Percentiles rank a stretch among this genome's conserved stretches.
These are phyloP conservation scores for Excalfactoria chinensis DNA, from an alignment of 2,113 vertebrate species.

Conservation along the genomic window DNA sequence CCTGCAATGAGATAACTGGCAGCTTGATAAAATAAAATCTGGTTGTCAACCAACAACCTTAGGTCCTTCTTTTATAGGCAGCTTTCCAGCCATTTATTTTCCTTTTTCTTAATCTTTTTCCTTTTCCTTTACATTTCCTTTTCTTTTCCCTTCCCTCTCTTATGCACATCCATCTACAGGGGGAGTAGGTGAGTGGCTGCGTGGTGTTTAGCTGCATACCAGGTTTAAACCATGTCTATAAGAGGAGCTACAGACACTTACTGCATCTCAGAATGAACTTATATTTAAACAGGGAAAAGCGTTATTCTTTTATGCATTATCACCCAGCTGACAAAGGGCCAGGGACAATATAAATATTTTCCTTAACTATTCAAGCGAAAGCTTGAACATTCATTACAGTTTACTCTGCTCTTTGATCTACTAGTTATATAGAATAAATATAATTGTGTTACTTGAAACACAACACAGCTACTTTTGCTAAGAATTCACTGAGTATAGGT, in stretches of 20 bases:
- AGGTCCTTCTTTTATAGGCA: no score
- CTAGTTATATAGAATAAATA: neutral
- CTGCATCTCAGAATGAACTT: neutral
- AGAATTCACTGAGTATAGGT: neutral
- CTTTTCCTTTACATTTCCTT: no score
- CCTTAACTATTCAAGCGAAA: conserved; percentile 22
- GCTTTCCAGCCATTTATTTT: no score
- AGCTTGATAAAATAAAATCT: no score
- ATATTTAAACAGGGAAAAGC: neutral
- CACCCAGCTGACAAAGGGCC: neutral
- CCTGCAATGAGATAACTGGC: no score
- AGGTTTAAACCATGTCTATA: neutral
- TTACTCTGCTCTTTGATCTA: neutral
- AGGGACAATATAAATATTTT: conserved; percentile 10
- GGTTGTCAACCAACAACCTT: no score
- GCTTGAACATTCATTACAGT: neutral
- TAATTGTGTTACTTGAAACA: neutral
- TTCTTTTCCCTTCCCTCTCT: neutral
- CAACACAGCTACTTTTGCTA: neutral
- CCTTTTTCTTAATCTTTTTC: no score
- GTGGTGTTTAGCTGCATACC: neutral
- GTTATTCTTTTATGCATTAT: neutral
- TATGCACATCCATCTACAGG: neutral
- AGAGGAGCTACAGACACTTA: neutral
- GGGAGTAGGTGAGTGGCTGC: neutral